Evolutionary conservation across 2,113 vertebrate species (phyloP), one percentile per base, ranked within the genome.

Genomic region (Callocephalon fimbriatum): DNA sequence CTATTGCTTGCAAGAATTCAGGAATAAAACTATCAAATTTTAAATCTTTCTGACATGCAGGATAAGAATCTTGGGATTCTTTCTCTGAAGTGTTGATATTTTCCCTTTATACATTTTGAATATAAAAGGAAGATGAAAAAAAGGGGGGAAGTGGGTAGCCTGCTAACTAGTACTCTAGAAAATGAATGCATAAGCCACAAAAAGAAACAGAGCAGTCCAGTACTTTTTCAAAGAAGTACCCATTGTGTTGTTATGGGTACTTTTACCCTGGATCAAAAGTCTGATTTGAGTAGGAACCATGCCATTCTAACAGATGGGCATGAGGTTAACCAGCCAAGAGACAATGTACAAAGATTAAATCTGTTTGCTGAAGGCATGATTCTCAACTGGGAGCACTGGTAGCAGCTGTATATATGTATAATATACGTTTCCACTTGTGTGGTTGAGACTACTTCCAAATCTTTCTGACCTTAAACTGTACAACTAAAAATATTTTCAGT

Each of bases 351-450:
- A 45, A 63, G 75, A 73, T 50, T 91, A 74, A 83, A 48, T 58
- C 44, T 1, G 3, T 95, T 96, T 92, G 85, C 90, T 77, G 73
- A 93, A 56, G 93, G 59, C 67, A 37, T n/a, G 65, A 16, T 95
- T 95, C 53, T 42, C 72, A 70, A 5, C 31, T 20, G 3, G 73
- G 37, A 90, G 13, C 56, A 19, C 6, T 51, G 74, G 45, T 66
- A 94, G 88, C 93, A 90, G 94, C 94, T 97, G 74, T 88, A 85
- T 78, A 23, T 54, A n/a, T n/a, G 32, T 58, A n/a, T 58, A 58
- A n/a, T n/a, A 35, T 77, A 66, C 77, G 63, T 86, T 79, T 37
- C 56, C 19, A 45, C 44, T 81, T 83, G 32, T 16, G 63, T 53
- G 18, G 23, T 91, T 79, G 63, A 92, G 67, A 75, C 20, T 31